Base-by-base conservation (phyloP, 2,797 vertebrate genomes). In the Sebastes taczanowskii region DNA sequence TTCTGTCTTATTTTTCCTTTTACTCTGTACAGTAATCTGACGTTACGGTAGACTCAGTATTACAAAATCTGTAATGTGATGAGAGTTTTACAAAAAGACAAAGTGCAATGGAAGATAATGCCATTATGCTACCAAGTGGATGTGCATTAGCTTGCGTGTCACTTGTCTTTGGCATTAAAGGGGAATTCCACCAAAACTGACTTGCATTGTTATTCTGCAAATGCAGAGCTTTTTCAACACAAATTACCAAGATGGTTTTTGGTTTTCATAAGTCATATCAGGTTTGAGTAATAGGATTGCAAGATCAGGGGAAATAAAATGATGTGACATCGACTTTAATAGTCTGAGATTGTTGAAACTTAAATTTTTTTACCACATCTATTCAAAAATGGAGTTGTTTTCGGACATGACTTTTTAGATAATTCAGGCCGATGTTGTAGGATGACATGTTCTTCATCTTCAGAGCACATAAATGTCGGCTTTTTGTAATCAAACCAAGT, bases 151-250 rank as follows among this genome's bases (percentile, higher is more conserved):
- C 85, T 84, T 87, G 70, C 81, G 10, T 89, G 84, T 91, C 84
- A 80, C 87, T 89, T 82, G 83, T 89, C 87, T 93, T 86, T 84
- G 78, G 88, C 88, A 92, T 91, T 92, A 91, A 94, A 93, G 86
- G 84, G 89, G 79, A 88, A 81, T 90, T 92, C 88, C 90, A 90
- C 85, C 85, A 82, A 91, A 89, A 70, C 77, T 49, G 89, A 82
- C 78, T 88, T 83, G 74, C 38, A 75, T 91, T 88, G 60, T 90
- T 85, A 69, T 87, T 91, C 80, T 80, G 60, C 63, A 29, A 35
- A 66, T 34, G 34, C 25, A 42, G 23, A 46, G 56, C 7, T 71
- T 46, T 61, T 23, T 68, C 25, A 9, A 14, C 5, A 13, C 13
- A 35, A 65, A n/a, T n/a, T 1, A 16, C 34, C 6, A 4, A 20